Base-by-base conservation (phyloP, 2,797 vertebrate species). In the Argyrosomus regius region DNA sequence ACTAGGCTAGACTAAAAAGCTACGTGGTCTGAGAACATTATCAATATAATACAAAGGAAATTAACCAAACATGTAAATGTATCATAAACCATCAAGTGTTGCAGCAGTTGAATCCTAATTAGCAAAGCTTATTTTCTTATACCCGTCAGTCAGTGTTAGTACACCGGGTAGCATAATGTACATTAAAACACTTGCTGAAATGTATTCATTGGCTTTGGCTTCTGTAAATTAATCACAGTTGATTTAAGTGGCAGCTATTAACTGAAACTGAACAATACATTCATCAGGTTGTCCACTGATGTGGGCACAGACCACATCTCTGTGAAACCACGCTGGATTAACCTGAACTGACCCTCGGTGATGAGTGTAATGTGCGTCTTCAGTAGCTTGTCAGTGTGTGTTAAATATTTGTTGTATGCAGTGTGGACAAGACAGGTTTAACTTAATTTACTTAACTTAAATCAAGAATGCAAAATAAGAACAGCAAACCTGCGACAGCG, bases 311-410 rank as follows among this genome's bases (percentile, higher is more conserved):
- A 75, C 52, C 60, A 72, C 68, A 65, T 80, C 73, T 28, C 41
- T 10, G 26, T 80, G 77, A 88, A 88, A 75, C 54, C 64, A 61
- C 69, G 77, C 24, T 75, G 66, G 82, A 88, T 89, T 87, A 87
- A 82, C 81, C 83, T 79, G 74, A 80, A 50, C n/a, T 72, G 78
- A 90, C 82, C 85, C 64, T 20, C 50, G 61, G 76, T 74, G 64
- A 53, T 57, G 65, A 43, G 60, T 57, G 71, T 65, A 45, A 49
- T 63, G 57, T 69, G 65, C 56, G 52, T 75, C 28, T 53, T 56
- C 70, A 70, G 50, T 61, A 50, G 59, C 20, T 16, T 77, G 52
- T 71, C 24, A 48, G 46, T 76, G 50, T 50, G 39, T 56, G 8
- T 73, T 17, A 31, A 39, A 39, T 8, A 39, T 39, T 39, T 9